Conservation (phyloP, 2,113 vertebrate genomes). For the Motacilla alba region DNA sequence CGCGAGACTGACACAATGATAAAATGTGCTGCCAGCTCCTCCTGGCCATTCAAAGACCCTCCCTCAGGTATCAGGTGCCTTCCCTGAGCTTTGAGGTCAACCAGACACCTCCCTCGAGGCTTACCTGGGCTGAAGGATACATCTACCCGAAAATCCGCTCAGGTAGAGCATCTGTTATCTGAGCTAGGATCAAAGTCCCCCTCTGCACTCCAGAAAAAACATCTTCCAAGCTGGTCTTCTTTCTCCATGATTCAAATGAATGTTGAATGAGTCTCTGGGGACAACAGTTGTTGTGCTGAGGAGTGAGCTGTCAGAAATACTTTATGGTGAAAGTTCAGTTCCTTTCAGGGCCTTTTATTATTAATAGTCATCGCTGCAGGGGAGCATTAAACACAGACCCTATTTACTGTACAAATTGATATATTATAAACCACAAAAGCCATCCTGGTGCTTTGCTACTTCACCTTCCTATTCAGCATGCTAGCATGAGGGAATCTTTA, state of each 20-base stretch:
- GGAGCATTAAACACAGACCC: constrained; percentile 49
- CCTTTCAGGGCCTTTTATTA: constrained; percentile 57
- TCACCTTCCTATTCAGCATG: constrained; percentile 7
- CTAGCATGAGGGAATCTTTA: not conserved
- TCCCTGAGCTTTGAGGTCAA: constrained; percentile 87
- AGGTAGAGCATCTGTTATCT: constrained; percentile 85
- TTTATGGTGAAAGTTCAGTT: constrained; percentile 60
- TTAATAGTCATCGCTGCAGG: constrained; percentile 56
- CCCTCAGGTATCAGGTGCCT: constrained; percentile 86
- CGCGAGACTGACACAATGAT: constrained; percentile 78
- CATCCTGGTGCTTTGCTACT: not conserved
- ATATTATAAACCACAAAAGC: constrained; percentile 57
- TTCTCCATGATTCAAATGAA: constrained; percentile 79
- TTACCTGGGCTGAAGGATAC: constrained; percentile 77
- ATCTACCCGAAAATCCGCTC: constrained; percentile 75
- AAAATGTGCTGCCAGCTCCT: constrained; percentile 76
- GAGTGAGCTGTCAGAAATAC: constrained; percentile 71
- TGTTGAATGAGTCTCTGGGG: constrained; percentile 80
- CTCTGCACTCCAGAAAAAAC: constrained; percentile 78
- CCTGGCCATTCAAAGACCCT: constrained; percentile 85
- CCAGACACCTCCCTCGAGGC: constrained; percentile 88
- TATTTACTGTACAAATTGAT: constrained; percentile 64
- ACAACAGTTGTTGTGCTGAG: constrained; percentile 77
- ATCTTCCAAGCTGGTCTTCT: constrained; percentile 75
- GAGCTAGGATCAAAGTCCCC: constrained; percentile 89